phyloP scores from a whole-genome alignment of 92 coral and sea anemone species.

The Umimayanthus chanpuru region DNA sequence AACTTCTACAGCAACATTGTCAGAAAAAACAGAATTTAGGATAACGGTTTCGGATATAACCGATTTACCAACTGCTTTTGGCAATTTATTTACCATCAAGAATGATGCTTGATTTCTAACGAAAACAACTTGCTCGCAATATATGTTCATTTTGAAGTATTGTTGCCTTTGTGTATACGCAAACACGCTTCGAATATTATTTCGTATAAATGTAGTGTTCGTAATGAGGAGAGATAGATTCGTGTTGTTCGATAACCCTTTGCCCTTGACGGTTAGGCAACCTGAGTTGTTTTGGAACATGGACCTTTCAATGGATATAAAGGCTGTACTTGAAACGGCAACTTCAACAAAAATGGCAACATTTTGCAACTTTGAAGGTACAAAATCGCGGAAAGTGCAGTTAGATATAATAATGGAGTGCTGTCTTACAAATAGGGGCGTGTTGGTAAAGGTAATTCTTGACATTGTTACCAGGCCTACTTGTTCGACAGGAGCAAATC shows the following conservation, averaged over 20 bases:
- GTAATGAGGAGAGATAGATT: neutral
- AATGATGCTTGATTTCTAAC: too few species aligned
- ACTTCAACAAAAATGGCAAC: neutral
- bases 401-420: neutral
- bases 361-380: neutral
- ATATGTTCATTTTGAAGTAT: neutral
- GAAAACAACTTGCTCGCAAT: neutral
- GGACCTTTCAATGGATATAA: neutral
- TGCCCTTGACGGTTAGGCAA: neutral
- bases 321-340: neutral
- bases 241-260: neutral
- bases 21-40: neutral
- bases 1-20: neutral
- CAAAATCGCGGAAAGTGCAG: neutral
- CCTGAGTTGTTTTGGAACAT: neutral
- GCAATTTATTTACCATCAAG: too few species aligned
- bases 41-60: too few species aligned
- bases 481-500: neutral
- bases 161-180: neutral
- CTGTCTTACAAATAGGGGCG: neutral
- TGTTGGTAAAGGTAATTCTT: neutral
- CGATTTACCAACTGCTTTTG: too few species aligned
- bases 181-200: neutral
- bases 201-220: neutral
- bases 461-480: neutral